A percentile compares a stretch with the other conserved stretches of the same genome.
Evolutionary conservation across 2,888 invertebrate species (phyloP).

Genomic region (Pseudanteris insignis): DNA sequence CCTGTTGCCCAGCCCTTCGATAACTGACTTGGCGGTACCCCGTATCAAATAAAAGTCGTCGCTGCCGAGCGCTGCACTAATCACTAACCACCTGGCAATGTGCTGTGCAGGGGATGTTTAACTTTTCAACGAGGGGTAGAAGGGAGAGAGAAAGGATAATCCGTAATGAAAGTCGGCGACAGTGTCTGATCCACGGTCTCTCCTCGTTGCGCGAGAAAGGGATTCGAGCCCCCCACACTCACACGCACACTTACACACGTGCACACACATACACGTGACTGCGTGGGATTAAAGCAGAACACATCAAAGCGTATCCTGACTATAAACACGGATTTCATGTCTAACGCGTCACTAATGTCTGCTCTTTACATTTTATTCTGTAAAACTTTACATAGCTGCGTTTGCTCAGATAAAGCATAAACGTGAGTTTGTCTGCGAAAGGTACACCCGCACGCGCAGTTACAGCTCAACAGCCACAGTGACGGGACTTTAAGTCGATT

Average conservation of each 20-base stretch:
- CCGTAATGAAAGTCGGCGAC: slow-evolving; percentile 51
- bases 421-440: slow-evolving; percentile 12
- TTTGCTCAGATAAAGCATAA: slow-evolving; percentile 21
- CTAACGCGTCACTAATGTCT: slow-evolving; percentile 42
- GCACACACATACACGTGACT: slow-evolving; percentile 14
- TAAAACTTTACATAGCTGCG: slow-evolving; percentile 34
- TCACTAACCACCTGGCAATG: slow-evolving; percentile 45
- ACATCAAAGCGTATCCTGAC: slow-evolving; percentile 43
- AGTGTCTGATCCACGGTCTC: slow-evolving; percentile 49
- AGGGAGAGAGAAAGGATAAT: slow-evolving; percentile 47
- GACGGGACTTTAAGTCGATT: slow-evolving; percentile 28
- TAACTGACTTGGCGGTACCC: slow-evolving; percentile 33
- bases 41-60: slow-evolving; percentile 38
- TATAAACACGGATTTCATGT: slow-evolving; percentile 44
- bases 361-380: slow-evolving; percentile 38
- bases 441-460: slow-evolving; percentile 1
- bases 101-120: slow-evolving; percentile 46
- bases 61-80: slow-evolving; percentile 38
- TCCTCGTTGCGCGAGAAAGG: slow-evolving; percentile 37
- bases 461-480: background rate
- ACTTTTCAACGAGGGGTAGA: slow-evolving; percentile 45
- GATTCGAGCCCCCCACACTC: slow-evolving; percentile 37
- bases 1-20: slow-evolving; percentile 9
- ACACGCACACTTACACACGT: too few relatives aligned
- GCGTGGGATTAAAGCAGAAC: slow-evolving; percentile 43